phyloP scores from a whole-genome alignment of 1,140 invertebrate species.

The Scaptomyza hsui region DNA sequence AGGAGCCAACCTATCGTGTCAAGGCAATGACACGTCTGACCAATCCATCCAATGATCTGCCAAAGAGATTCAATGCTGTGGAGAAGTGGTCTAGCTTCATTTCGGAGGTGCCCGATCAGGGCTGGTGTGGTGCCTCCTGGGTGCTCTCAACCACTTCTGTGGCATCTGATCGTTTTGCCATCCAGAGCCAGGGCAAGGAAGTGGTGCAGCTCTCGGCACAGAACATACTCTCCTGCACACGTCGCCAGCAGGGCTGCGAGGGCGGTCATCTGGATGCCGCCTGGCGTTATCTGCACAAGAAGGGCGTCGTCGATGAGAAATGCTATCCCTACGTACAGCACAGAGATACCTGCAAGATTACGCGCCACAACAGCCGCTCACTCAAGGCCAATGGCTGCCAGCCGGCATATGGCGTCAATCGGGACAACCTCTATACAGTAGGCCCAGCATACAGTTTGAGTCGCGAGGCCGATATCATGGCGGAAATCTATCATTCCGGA shows the following conservation, averaged over 20 bases:
- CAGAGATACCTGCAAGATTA: constrained; percentile 86
- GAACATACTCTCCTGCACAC: constrained; percentile 93
- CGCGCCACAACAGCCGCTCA: constrained; percentile 83
- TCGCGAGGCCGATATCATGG: constrained; percentile 93
- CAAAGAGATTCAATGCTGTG: constrained; percentile 90
- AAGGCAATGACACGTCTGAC: constrained; percentile 89
- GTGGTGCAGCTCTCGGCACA: constrained; percentile 90
- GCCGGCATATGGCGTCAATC: constrained; percentile 81
- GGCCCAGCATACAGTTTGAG: constrained; percentile 93
- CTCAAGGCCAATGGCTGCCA: constrained; percentile 85
- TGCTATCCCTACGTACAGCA: constrained; percentile 92
- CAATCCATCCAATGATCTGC: constrained; percentile 85
- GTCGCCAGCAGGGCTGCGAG: constrained; percentile 90
- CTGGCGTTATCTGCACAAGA: constrained; percentile 93
- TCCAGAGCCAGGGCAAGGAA: constrained; percentile 92
- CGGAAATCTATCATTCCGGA: constrained; percentile 94
- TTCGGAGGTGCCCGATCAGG: constrained; percentile 92
- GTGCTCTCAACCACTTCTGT: constrained; percentile 93
- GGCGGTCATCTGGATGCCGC: constrained; percentile 95
- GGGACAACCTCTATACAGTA: constrained; percentile 89
- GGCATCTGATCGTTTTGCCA: constrained; percentile 91
- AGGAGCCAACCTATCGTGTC: constrained; percentile 86
- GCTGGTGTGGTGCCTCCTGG: constrained; percentile 97
- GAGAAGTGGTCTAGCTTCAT: constrained; percentile 89
- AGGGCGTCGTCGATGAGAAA: constrained; percentile 91